A percentile compares a stretch with the other conserved stretches of the same genome.
phyloP scores from a whole-genome alignment of 1,140 invertebrate genomes.

The Lasaia peninsularis region DNA sequence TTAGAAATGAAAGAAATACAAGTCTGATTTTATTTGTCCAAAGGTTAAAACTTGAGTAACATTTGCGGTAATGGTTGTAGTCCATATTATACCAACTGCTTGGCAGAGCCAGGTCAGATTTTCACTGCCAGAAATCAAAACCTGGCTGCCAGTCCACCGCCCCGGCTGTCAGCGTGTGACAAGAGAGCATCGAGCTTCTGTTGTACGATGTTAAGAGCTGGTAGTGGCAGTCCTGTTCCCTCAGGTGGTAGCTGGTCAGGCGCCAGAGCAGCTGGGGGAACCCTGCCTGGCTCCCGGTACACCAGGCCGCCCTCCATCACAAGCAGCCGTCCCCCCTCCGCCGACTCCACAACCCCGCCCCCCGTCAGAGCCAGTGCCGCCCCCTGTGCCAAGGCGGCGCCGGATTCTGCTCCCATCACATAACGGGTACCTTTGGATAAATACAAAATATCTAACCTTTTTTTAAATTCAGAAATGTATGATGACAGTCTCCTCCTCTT shows the following conservation, averaged over 20 bases:
- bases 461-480: no score
- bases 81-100: neutral
- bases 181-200: conserved; percentile 77
- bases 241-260: conserved; percentile 3
- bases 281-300: conserved; percentile 19
- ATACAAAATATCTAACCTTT: neutral
- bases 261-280: conserved; percentile 10
- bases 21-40: no score
- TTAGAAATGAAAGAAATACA: no score
- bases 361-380: conserved; percentile 35
- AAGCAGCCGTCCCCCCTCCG: conserved; percentile 27
- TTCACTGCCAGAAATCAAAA: conserved; percentile 57
- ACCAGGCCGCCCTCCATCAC: conserved; percentile 25
- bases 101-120: neutral
- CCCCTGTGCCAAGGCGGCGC: conserved; percentile 36
- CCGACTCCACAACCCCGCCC: conserved; percentile 31
- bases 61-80: no score
- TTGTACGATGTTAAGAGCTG: conserved; percentile 79
- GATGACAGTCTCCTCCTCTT: no score
- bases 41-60: no score
- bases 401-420: conserved; percentile 47
- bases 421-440: conserved; percentile 42
- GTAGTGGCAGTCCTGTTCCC: conserved; percentile 60
- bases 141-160: conserved; percentile 80
- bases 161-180: conserved; percentile 82